Percentiles rank a stretch among this genome's conserved stretches.
phyloP scores from a whole-genome alignment of 2,888 invertebrate genomes.

The Incurvaria masculella region DNA sequence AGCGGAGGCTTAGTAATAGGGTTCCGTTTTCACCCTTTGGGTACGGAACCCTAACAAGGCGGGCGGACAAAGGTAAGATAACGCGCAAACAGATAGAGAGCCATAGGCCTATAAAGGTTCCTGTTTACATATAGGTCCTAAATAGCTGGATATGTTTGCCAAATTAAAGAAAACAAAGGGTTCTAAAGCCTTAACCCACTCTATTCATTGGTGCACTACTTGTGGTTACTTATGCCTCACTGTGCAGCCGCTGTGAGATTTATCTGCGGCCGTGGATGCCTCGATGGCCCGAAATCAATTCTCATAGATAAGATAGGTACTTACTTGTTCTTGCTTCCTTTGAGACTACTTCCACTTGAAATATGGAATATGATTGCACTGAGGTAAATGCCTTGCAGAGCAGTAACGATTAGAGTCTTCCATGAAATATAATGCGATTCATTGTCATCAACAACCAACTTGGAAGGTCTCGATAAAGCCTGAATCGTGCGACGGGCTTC shows the following conservation, averaged over 20 bases:
- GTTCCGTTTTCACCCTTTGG: no score
- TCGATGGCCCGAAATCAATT: not conserved
- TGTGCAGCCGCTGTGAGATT: not conserved
- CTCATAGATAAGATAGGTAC: conserved; percentile 1
- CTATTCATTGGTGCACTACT: not conserved
- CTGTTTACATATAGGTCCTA: no score
- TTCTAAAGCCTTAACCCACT: no score
- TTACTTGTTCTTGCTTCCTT: conserved; percentile 9
- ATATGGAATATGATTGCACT: conserved; percentile 29
- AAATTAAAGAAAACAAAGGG: no score
- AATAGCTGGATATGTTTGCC: no score
- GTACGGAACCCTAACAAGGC: no score
- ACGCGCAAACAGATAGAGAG: no score
- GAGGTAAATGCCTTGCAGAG: conserved; percentile 35
- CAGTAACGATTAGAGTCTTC: conserved; percentile 23
- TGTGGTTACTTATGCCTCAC: not conserved
- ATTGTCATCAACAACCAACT: not conserved
- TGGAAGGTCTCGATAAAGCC: not conserved
- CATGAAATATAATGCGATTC: not conserved
- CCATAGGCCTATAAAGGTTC: no score
- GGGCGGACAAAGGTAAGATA: no score
- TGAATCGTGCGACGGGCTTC: no score
- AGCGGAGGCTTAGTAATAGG: no score
- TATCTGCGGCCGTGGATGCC: not conserved
- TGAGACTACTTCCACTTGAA: conserved; percentile 20